These are phyloP conservation scores for Eidolon dupreanum DNA, from an alignment of 2,797 vertebrate genomes.

Conservation along the genomic window DNA sequence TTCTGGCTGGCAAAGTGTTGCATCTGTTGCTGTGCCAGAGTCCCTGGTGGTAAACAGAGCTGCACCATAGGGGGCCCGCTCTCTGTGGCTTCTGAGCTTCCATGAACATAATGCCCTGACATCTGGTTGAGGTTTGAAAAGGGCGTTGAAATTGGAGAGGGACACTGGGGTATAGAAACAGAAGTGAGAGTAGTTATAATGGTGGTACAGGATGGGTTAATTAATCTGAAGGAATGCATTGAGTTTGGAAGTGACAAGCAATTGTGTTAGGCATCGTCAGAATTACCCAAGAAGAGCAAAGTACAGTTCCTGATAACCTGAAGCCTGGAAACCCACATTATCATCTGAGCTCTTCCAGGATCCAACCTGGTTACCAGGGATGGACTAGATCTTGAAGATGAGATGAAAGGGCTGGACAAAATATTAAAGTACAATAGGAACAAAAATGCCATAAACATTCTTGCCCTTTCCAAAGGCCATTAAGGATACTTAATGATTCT, in stretches of 20 bases:
- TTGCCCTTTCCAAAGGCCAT: neutral
- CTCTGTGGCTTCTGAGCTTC: neutral
- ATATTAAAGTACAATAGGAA: neutral
- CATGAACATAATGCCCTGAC: neutral
- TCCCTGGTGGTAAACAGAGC: neutral
- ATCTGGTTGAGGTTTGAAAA: neutral
- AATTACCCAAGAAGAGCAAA: neutral
- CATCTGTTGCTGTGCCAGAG: neutral
- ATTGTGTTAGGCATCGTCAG: neutral
- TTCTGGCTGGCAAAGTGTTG: conserved; percentile 4
- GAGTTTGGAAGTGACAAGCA: neutral
- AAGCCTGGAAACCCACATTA: neutral
- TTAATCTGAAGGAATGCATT: neutral
- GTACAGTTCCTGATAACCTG: neutral
- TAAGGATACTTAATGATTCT: neutral
- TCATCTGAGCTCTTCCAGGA: neutral
- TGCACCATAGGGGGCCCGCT: neutral
- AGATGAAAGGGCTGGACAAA: neutral
- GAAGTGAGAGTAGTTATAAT: neutral
- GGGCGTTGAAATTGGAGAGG: neutral
- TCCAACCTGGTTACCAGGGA: neutral
- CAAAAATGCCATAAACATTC: neutral
- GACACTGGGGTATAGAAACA: neutral
- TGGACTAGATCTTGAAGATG: neutral
- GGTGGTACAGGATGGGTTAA: no score